Percentiles rank a stretch among this genome's conserved stretches.
Evolutionary conservation across 2,888 invertebrate genomes (phyloP).

Genomic region (Apodemia hepburni): DNA sequence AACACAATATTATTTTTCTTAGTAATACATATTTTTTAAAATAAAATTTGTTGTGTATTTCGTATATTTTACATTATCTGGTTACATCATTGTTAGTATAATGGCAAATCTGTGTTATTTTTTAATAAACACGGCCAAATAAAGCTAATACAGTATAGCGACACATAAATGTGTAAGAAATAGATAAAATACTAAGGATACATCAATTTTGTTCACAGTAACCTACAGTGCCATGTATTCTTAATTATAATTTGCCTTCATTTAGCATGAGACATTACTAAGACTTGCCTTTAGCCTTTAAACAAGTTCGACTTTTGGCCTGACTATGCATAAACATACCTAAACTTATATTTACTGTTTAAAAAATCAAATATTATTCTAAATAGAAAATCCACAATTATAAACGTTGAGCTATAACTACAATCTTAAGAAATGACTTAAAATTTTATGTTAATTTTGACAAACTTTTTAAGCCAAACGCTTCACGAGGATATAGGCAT

Average conservation of each 20-base stretch:
- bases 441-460: neutral
- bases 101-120: neutral
- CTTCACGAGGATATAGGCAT: neutral
- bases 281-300: neutral
- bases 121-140: neutral
- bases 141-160: neutral
- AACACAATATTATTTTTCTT: neutral
- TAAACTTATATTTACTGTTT: slow-evolving; percentile 5
- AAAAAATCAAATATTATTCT: slow-evolving; percentile 9
- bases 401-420: slow-evolving; percentile 4
- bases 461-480: neutral
- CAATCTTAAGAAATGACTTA: slow-evolving; percentile 5
- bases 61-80: neutral
- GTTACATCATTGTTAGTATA: neutral
- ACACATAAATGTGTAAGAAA: neutral
- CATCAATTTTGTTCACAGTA: slow-evolving; percentile 11
- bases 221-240: slow-evolving; percentile 8
- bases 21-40: neutral
- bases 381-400: slow-evolving; percentile 2
- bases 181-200: slow-evolving; percentile 1
- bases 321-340: slow-evolving; percentile 5
- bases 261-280: neutral
- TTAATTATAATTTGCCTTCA: slow-evolving; percentile 9
- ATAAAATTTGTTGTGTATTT: neutral
- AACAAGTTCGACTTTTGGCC: neutral